Evolutionary conservation across 1,140 invertebrate species (phyloP).

Genomic region (Rhagoletis pomonella): DNA sequence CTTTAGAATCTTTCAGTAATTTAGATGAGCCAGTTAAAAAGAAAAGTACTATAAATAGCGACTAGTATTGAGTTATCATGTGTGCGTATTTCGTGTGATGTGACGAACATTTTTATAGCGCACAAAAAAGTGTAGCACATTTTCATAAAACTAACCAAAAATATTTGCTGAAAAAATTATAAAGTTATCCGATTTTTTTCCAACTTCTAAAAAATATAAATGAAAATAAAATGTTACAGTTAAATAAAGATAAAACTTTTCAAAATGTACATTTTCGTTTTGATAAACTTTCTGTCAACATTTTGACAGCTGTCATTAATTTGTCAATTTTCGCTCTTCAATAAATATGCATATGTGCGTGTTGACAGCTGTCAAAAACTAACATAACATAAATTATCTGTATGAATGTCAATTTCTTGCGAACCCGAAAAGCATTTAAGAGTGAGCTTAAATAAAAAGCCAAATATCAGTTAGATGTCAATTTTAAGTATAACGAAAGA

Average conservation of each 20-base stretch:
- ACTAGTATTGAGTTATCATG: not conserved
- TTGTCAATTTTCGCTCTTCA: slow-evolving; percentile 42
- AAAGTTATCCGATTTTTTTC: too few species aligned
- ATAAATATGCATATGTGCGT: not conserved
- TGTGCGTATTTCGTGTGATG: not conserved
- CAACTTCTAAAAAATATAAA: not conserved
- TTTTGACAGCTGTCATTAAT: slow-evolving; percentile 34
- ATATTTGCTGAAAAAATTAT: slow-evolving; percentile 2
- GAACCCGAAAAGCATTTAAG: not conserved
- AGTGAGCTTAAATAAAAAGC: not conserved
- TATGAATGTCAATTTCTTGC: slow-evolving; percentile 47
- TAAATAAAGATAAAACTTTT: not conserved
- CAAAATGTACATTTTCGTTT: not conserved
- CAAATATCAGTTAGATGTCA: slow-evolving; percentile 24
- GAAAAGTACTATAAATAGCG: not conserved
- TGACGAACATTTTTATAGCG: not conserved
- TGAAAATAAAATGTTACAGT: not conserved
- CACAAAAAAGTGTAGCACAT: not conserved
- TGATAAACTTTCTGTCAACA: not conserved
- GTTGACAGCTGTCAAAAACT: slow-evolving; percentile 19
- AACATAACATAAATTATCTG: too few species aligned
- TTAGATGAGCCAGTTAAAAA: not conserved
- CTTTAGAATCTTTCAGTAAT: slow-evolving; percentile 2
- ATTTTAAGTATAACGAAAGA: slow-evolving; percentile 31
- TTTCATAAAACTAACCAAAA: not conserved